Evolutionary conservation across 2,113 vertebrate species (phyloP), one percentile per base, ranked within the genome.

Genomic region (Mastomys coucha): DNA sequence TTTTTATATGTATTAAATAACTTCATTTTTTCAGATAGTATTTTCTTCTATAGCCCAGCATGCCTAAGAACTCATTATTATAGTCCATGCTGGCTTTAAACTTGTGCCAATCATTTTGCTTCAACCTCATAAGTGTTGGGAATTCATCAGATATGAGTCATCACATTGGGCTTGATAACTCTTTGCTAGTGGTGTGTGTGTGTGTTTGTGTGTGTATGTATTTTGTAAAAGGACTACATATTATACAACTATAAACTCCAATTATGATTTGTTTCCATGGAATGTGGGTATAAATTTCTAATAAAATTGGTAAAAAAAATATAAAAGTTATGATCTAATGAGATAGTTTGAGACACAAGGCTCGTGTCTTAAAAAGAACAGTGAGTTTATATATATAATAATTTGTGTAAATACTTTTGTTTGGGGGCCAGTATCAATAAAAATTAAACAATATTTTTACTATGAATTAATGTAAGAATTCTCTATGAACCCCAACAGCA

Each of bases 291-390:
- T 53, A 70, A 88, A 72, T 56, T 72, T 53, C 45, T 26, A 87
- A 87, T 51, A 87, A 33, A 69, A 86, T 51, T 51, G 2, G 20
- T 53, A 70, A 76, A 56, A 53, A 36, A 51, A 89, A 39, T 45
- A 91, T 82, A 33, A 94, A 84, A 86, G 45, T 84, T 45, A 92
- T 65, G 51, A 56, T 65, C 17, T 85, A 65, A 94, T 5, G 24
- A 92, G 94, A 95, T 76, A 88, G 56, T 93, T 93, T 97, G 95
- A 94, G 2, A 93, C 53, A 72, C 3, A 85, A 91, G 84, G 10
- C 5, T 89, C 33, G 53, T 88, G 3, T 80, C n/a, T 87, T 95
- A 5, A 82, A 93, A 97, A 86, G 0, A 80, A 36, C 2, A 88
- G 36, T 65, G 65, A 69, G 10, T 69, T 33, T 69, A 39, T 73